These are phyloP conservation scores for Campoplex capitator DNA, from an alignment of 2,888 invertebrate species.

Conservation along the genomic window DNA sequence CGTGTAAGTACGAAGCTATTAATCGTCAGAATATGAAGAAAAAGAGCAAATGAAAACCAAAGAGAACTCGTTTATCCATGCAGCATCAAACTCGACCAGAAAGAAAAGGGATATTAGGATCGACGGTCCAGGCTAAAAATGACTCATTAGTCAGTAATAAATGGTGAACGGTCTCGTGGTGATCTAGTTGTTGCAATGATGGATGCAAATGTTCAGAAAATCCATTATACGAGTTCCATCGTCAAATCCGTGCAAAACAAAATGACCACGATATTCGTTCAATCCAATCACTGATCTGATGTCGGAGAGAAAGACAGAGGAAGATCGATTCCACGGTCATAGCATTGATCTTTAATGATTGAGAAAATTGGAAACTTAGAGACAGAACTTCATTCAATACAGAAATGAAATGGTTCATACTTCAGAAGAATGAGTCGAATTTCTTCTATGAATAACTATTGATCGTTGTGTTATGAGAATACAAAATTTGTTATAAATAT, in stretches of 20 bases:
- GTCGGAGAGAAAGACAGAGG: slow-evolving; percentile 3
- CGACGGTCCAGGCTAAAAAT: slow-evolving; percentile 7
- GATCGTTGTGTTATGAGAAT: neutral
- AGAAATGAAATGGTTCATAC: neutral
- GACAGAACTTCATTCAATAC: neutral
- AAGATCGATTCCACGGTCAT: slow-evolving; percentile 3
- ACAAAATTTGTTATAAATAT: neutral
- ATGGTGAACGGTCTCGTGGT: neutral
- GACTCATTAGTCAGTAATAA: slow-evolving; percentile 20
- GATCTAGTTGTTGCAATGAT: slow-evolving; percentile 28
- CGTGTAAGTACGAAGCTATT: neutral
- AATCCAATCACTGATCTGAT: slow-evolving; percentile 3
- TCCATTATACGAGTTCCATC: neutral
- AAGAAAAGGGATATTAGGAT: neutral
- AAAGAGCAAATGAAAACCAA: neutral
- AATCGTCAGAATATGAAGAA: neutral
- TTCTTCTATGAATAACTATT: neutral
- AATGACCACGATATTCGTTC: slow-evolving; percentile 7
- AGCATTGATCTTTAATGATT: slow-evolving; percentile 9
- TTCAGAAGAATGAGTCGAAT: neutral
- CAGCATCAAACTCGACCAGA: neutral
- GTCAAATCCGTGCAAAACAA: neutral
- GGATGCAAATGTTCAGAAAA: slow-evolving; percentile 21
- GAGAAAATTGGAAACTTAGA: slow-evolving; percentile 22
- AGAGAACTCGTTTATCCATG: neutral